Percentiles rank a stretch among this genome's conserved stretches.
These are phyloP conservation scores for Gasterosteus aculeatus DNA, from an alignment of 2,113 vertebrate species.

Conservation along the genomic window DNA sequence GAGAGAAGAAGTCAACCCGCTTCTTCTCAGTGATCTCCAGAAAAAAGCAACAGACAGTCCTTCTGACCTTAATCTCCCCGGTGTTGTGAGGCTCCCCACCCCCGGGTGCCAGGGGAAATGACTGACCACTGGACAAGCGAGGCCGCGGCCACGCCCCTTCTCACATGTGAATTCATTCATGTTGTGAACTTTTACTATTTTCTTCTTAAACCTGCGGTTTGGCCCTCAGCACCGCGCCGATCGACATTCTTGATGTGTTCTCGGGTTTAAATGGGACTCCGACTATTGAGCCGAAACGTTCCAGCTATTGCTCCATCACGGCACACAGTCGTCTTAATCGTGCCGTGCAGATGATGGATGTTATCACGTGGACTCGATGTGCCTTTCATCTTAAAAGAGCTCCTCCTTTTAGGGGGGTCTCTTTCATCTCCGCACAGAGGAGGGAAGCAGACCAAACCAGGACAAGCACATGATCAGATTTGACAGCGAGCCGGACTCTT, in stretches of 20 bases:
- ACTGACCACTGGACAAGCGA: slow-evolving; percentile 44
- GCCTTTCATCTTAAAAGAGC: background rate
- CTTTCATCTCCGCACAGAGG: slow-evolving; percentile 1
- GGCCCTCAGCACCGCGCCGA: background rate
- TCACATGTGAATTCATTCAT: too few relatives aligned
- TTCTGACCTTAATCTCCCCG: background rate
- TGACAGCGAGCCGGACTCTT: background rate
- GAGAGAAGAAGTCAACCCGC: background rate
- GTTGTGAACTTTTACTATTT: too few relatives aligned
- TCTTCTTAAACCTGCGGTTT: background rate
- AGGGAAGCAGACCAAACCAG: slow-evolving; percentile 7
- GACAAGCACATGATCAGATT: slow-evolving; percentile 10
- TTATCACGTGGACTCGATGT: background rate
- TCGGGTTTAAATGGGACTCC: background rate
- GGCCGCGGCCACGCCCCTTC: background rate
- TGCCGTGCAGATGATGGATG: background rate
- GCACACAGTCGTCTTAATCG: background rate
- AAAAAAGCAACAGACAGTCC: background rate
- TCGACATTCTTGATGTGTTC: background rate
- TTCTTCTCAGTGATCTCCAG: background rate
- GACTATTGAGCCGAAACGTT: background rate
- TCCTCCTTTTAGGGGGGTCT: background rate
- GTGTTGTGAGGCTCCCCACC: slow-evolving; percentile 5
- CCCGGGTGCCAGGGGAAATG: slow-evolving; percentile 64
- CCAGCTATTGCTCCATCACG: background rate